phyloP scores from a whole-genome alignment of 64 coral and sea anemone species.

The Montipora foliosa region DNA sequence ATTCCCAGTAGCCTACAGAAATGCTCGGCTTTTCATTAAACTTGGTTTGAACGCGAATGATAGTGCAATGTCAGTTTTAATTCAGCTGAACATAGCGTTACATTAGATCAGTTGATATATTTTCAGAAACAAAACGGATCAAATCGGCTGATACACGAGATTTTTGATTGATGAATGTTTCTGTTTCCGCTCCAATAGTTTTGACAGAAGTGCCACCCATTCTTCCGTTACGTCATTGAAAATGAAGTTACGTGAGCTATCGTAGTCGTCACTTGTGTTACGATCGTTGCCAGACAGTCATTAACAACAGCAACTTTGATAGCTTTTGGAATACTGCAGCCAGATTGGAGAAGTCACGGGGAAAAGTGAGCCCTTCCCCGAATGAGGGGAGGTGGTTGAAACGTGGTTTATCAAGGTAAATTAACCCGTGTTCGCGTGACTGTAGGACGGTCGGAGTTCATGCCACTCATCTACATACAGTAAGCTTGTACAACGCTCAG shows the following conservation, averaged over 20 bases:
- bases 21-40: too few relatives aligned
- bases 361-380: slow-evolving; percentile 31
- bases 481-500: not conserved
- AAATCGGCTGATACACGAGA: too few relatives aligned
- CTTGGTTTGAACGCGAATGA: too few relatives aligned
- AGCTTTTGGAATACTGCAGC: not conserved
- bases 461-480: not conserved
- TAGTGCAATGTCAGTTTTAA: too few relatives aligned
- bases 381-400: slow-evolving; percentile 57
- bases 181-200: not conserved
- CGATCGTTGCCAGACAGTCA: not conserved
- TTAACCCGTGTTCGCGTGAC: not conserved
- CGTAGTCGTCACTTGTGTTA: not conserved
- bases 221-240: not conserved
- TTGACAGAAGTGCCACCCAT: not conserved
- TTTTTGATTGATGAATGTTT: not conserved
- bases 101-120: too few relatives aligned
- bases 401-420: slow-evolving; percentile 67
- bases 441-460: not conserved
- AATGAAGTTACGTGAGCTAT: not conserved
- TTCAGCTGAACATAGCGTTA: too few relatives aligned
- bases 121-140: too few relatives aligned
- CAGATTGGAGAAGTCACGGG: slow-evolving; percentile 50
- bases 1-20: too few relatives aligned
- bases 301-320: not conserved